Base-by-base conservation (phyloP, 2,888 invertebrate species). In the Unio pictorum region DNA sequence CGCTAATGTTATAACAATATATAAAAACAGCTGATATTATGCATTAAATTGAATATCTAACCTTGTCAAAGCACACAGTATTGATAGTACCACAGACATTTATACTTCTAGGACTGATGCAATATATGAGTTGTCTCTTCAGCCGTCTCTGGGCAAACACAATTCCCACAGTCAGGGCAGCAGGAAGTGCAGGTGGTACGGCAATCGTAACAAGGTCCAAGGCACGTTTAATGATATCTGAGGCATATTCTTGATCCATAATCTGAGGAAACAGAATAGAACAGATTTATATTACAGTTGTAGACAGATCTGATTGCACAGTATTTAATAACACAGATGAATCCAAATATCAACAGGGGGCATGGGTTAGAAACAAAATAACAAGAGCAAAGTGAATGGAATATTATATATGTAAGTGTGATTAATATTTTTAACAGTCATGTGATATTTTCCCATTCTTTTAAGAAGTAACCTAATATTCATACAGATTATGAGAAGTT, bases 151-250 rank as follows among this genome's bases (percentile, higher is more conserved):
- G 90, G 6, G 90, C 90, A 74, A 90, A 90, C 59, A 90, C 87
- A 23, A 88, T 85, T 7, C 90, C 90, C 17, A 90, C 87, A 20
- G 90, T 88, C 67, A 91, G 82, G 66, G 90, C 90, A 4, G 90
- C 90, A 2, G 90, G 90, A 54, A 91, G 84, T 8, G 90, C 90
- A 5, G 90, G 90, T 1, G 90, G 90, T 0, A 91, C 88, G 8
- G 89, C 87, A 57, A 91, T 91, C 6, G 90, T 91, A 59, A 91
- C 83, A 63, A 91, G 77, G 77, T 91, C 90, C 7, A 90, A 79
- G 8, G 88, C 76, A 3, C 89, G 83, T 20, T 85, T 66, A 18
- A 89, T 74, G 45, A 90, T 89, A n/a, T 81, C 74, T 6, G 75
- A 72, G 18, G 65, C 71, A 0, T 62, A n/a, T 11, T 82, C 82